Evolutionary conservation across 2,797 vertebrate species (phyloP), one percentile per base, ranked within the genome.

Genomic region (Gila robusta): DNA sequence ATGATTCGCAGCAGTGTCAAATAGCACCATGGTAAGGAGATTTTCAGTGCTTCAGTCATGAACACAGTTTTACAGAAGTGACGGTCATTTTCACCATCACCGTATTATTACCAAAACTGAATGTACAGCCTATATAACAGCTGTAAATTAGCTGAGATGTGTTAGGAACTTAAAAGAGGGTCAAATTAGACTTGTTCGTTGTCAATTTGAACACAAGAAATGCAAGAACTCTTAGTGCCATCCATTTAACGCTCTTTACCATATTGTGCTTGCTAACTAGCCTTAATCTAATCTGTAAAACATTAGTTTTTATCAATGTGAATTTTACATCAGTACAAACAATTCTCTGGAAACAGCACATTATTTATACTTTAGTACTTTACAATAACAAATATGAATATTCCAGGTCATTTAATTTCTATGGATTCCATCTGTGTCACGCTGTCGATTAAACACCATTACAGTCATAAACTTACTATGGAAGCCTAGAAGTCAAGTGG

Each of bases 11-110:
- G 41, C 32, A 49, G 44, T 77, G 72, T 54, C 62, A 79, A 79
- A 85, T 72, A 85, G 77, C 76, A 85, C 54, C 49, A 71, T n/a
- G 26, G 9, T 72, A 19, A 26, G 19, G 21, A 79, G 41, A 79
- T 71, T 44, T 73, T 37, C 59, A 79, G 83, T 47, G 49, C 52
- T 79, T 79, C 17, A 72, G 83, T 37, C 66, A 37, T 19, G 21
- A 72, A 79, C 82, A 66, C 83, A 79, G 74, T 70, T 71, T 56
- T 79, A 79, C 64, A 85, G 66, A 79, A 59, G 82, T 78, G 73
- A 84, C 44, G n/a, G 72, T 67, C 72, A 74, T 76, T 56, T 52
- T 81, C 32, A 70, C 64, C 70, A 54, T 70, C 62, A 80, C 26
- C 6, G 23, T 44, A 41, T 17, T 23, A 21, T 9, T 14, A n/a